Percentiles rank a stretch among this genome's conserved stretches.
Evolutionary conservation across 2,888 invertebrate genomes (phyloP).

Genomic region (Tinea trinotella): DNA sequence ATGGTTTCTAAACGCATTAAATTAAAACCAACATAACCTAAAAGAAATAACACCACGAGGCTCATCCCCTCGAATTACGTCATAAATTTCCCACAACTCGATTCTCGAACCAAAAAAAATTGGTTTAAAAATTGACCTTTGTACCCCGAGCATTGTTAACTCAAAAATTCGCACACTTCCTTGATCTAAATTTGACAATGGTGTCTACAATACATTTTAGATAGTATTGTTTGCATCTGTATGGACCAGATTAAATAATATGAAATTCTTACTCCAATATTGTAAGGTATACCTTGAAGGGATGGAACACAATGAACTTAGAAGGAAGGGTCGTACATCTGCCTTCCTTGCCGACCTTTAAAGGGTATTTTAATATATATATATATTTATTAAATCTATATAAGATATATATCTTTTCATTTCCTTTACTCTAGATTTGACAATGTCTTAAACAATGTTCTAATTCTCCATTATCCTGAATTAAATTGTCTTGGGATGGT

Average conservation of each 20-base stretch:
- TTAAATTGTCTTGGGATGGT: too few relatives aligned
- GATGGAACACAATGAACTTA: conserved; percentile 43
- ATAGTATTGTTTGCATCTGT: conserved; percentile 27
- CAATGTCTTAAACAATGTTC: too few relatives aligned
- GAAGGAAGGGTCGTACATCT: conserved; percentile 18
- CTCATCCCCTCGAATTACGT: conserved; percentile 23
- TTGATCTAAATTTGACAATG: conserved; percentile 37
- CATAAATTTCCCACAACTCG: conserved; percentile 66
- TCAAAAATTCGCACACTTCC: conserved; percentile 51
- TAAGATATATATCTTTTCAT: too few relatives aligned
- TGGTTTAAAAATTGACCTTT: conserved; percentile 44
- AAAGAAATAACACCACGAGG: not conserved
- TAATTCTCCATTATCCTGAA: too few relatives aligned
- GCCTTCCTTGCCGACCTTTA: too few relatives aligned
- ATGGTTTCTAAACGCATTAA: too few relatives aligned
- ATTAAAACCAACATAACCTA: not conserved
- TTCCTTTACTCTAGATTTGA: too few relatives aligned
- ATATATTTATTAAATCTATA: too few relatives aligned
- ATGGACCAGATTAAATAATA: conserved; percentile 53
- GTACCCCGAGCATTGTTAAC: conserved; percentile 8
- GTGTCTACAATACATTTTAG: conserved; percentile 22
- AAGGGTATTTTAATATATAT: too few relatives aligned
- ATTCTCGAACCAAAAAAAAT: conserved; percentile 40
- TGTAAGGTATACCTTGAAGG: conserved; percentile 38
- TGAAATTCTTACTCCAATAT: conserved; percentile 54